Evolutionary conservation across 2,113 vertebrate genomes (phyloP), one percentile per base, ranked within the genome.

Genomic region (Lampris megalopsis): DNA sequence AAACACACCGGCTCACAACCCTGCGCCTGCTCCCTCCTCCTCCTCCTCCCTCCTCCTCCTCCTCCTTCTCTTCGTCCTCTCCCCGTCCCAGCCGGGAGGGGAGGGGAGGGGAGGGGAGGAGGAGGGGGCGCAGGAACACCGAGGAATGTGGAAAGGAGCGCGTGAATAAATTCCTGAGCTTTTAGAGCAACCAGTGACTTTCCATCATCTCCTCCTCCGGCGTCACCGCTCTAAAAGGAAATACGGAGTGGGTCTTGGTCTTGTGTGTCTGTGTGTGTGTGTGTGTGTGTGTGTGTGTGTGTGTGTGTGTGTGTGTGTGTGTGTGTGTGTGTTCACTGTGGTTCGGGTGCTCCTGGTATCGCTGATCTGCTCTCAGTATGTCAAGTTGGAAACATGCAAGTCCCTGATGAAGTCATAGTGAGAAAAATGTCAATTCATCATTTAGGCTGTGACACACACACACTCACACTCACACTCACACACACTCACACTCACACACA

Each of bases 131-230:
- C 24, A 90, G 67, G 71, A 89, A 85, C 42, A 10, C 85, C 59
- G 69, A 75, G 91, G 89, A 92, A 93, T 94, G 82, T 53, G 42
- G 65, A 81, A 80, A 74, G 85, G 83, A 85, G 84, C 72, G 59
- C 47, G 68, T 60, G 13, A 59, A 72, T 75, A 68, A 70, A 92
- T 92, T 93, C 84, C 90, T 90, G 65, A 77, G 80, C 85, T 77
- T 87, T 78, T 71, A 68, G 58, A 63, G 80, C 38, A 65, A 24
- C 43, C 48, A 68, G 48, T 52, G 65, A 49, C 58, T 68, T 63
- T 68, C 49, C 47, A 38, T 24, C 24, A 24, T 24, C 24, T 24
- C 74, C 75, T 82, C 77, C 68, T 60, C 45, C 53, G 67, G 67
- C 35, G 50, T 71, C 71, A 75, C 72, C 50, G 5, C 74, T 77